phyloP scores from a whole-genome alignment of 2,113 vertebrate species.

The Hippocampus comes region DNA sequence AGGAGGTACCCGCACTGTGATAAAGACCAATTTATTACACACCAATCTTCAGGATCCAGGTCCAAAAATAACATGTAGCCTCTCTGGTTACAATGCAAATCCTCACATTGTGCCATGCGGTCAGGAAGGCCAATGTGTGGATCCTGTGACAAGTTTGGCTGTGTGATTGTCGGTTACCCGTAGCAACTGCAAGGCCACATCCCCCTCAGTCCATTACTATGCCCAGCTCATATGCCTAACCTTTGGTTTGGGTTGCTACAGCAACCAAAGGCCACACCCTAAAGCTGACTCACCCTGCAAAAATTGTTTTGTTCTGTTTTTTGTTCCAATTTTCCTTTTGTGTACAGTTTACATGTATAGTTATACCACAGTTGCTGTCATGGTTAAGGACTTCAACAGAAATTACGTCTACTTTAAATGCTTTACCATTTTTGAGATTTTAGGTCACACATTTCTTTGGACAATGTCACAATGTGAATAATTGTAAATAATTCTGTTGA shows the following conservation, averaged over 20 bases:
- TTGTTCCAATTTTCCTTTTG: neutral
- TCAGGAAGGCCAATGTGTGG: constrained; percentile 36
- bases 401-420: neutral
- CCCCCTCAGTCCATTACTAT: constrained; percentile 37
- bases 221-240: constrained; percentile 60
- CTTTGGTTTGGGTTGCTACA: constrained; percentile 60
- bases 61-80: constrained; percentile 57
- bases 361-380: no score
- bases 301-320: constrained; percentile 26
- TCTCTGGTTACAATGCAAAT: constrained; percentile 57
- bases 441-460: no score
- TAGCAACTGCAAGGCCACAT: constrained; percentile 45
- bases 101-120: constrained; percentile 29
- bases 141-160: constrained; percentile 62
- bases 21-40: constrained; percentile 14
- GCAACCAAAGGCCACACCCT: constrained; percentile 71
- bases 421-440: neutral
- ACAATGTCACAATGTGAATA: neutral
- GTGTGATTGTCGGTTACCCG: constrained; percentile 62
- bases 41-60: constrained; percentile 19
- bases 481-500: neutral
- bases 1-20: constrained; percentile 25
- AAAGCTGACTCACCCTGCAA: constrained; percentile 64
- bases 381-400: neutral
- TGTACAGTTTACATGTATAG: neutral